Percentiles rank a stretch among this genome's conserved stretches.
Evolutionary conservation across 1,140 invertebrate genomes (phyloP).

Genomic region (Gerris buenoi): DNA sequence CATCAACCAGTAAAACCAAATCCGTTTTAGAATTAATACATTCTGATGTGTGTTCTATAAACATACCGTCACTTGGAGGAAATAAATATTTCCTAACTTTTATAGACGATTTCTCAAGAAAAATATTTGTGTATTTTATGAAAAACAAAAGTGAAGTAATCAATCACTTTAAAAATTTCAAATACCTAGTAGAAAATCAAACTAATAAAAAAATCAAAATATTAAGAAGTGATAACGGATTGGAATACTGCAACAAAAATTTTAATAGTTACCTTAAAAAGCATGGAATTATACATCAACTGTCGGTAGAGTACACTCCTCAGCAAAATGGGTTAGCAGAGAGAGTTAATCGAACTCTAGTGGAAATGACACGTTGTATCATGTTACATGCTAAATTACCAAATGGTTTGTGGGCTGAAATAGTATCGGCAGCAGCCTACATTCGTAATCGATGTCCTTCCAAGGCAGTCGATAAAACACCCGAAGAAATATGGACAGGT

Average conservation of each 20-base stretch:
- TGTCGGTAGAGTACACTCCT: not conserved
- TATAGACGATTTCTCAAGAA: not conserved
- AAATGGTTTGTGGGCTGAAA: not conserved
- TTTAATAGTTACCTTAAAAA: not conserved
- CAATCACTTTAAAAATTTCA: too few relatives aligned
- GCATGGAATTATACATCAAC: not conserved
- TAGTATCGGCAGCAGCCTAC: not conserved
- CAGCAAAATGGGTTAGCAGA: not conserved
- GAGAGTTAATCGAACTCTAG: not conserved
- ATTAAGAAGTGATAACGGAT: not conserved
- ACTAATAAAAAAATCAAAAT: not conserved
- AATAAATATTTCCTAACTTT: not conserved
- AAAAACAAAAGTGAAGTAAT: too few relatives aligned
- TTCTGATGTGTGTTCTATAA: not conserved
- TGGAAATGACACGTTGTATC: not conserved
- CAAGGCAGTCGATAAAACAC: not conserved
- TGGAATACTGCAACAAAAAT: not conserved
- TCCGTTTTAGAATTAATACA: not conserved
- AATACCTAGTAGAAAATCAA: not conserved
- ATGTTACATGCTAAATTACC: not conserved
- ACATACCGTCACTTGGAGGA: not conserved
- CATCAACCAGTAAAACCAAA: not conserved
- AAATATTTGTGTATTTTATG: not conserved
- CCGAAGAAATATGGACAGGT: not conserved
- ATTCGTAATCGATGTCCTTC: not conserved